These are phyloP conservation scores for Tetragonisca angustula DNA, from an alignment of 2,888 invertebrate species.

Conservation along the genomic window DNA sequence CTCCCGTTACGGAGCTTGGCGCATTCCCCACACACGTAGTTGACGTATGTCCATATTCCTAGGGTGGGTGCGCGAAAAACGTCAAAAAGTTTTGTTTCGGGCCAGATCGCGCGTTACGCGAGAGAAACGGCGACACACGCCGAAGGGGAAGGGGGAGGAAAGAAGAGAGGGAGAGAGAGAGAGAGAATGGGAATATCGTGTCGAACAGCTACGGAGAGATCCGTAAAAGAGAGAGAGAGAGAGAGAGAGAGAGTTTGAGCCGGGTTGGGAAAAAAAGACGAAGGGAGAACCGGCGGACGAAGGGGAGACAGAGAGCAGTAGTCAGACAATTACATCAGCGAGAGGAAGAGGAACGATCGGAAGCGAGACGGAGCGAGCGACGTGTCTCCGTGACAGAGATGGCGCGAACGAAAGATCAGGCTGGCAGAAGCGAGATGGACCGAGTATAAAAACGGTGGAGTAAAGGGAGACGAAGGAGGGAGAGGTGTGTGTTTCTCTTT, in stretches of 20 bases:
- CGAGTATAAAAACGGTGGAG: constrained; percentile 42
- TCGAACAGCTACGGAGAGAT: not conserved
- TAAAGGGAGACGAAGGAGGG: constrained; percentile 47
- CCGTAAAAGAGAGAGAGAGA: not conserved
- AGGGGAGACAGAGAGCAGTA: constrained; percentile 20
- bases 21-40: constrained; percentile 82
- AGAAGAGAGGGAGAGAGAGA: not conserved
- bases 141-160: constrained; percentile 2
- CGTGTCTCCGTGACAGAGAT: constrained; percentile 3
- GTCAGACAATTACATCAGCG: constrained; percentile 25
- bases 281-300: not conserved
- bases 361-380: constrained; percentile 20
- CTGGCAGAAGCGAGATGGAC: constrained; percentile 4
- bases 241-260: not conserved
- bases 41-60: constrained; percentile 80
- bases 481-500: constrained; percentile 38
- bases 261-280: not conserved
- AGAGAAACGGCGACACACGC: constrained; percentile 33
- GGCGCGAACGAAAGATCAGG: not conserved
- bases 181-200: not conserved
- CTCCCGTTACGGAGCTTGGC: constrained; percentile 68
- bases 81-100: constrained; percentile 78
- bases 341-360: constrained; percentile 9
- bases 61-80: constrained; percentile 78
- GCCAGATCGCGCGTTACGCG: constrained; percentile 64